Evolutionary conservation across 2,797 vertebrate species (phyloP).

Genomic region (Rachycentron canadum): DNA sequence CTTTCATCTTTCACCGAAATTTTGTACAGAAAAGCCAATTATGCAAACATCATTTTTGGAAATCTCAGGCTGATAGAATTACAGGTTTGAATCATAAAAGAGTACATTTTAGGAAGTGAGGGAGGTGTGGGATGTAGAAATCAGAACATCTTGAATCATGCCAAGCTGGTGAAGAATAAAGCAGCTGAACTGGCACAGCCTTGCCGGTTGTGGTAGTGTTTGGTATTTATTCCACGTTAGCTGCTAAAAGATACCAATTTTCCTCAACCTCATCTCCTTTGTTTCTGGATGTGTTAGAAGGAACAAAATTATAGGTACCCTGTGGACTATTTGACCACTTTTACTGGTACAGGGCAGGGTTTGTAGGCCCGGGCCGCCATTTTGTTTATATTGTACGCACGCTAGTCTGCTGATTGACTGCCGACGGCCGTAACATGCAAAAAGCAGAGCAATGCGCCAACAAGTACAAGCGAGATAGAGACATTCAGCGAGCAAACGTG

Average conservation of each 20-base stretch:
- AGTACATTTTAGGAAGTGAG: slow-evolving; percentile 18
- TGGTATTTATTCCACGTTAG: neutral
- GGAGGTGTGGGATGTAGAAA: slow-evolving; percentile 16
- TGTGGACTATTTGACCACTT: neutral
- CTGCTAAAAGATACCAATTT: neutral
- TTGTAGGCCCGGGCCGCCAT: neutral
- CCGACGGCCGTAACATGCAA: too few species aligned
- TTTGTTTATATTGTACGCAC: neutral
- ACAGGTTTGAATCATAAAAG: slow-evolving; percentile 9
- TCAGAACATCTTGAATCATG: slow-evolving; percentile 46
- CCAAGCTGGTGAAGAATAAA: slow-evolving; percentile 36
- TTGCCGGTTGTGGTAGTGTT: slow-evolving; percentile 13
- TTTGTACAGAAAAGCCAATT: neutral
- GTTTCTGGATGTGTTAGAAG: neutral
- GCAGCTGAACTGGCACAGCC: slow-evolving; percentile 8
- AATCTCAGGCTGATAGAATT: neutral
- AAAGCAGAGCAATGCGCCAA: neutral
- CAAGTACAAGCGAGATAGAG: neutral
- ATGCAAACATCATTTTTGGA: neutral
- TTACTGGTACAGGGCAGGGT: neutral
- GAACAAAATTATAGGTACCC: neutral
- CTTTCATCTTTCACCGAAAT: neutral
- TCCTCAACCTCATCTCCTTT: neutral
- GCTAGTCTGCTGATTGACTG: neutral
- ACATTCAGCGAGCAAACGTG: neutral